A percentile compares a stretch with the other conserved stretches of the same genome.
Evolutionary conservation across 2,888 invertebrate species (phyloP).

Genomic region (Hypomecis punctinalis): DNA sequence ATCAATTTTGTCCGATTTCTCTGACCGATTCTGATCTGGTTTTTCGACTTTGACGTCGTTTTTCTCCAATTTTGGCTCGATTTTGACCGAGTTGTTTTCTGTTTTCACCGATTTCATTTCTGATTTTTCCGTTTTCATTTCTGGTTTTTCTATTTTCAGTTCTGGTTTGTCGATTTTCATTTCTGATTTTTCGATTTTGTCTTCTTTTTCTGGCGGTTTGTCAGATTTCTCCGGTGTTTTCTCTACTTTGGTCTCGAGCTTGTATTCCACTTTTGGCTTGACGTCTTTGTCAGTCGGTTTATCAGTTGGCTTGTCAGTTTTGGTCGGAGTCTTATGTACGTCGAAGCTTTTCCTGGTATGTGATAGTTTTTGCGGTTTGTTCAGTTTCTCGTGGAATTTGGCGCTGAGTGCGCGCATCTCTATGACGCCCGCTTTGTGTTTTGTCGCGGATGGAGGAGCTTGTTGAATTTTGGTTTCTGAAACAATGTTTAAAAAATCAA

Average conservation of each 20-base stretch:
- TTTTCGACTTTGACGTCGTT: constrained; percentile 11
- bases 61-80: constrained; percentile 29
- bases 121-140: constrained; percentile 39
- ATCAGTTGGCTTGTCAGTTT: constrained; percentile 49
- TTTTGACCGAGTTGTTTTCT: constrained; percentile 38
- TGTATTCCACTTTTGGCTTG: constrained; percentile 45
- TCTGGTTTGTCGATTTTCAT: constrained; percentile 20
- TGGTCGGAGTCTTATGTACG: constrained; percentile 63
- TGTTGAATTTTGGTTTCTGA: constrained; percentile 65
- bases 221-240: constrained; percentile 40
- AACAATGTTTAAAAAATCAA: constrained; percentile 35
- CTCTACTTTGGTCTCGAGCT: constrained; percentile 46
- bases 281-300: constrained; percentile 41
- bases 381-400: constrained; percentile 72
- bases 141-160: constrained; percentile 42
- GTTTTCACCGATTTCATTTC: constrained; percentile 36
- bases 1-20: constrained; percentile 42
- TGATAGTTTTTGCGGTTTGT: constrained; percentile 63
- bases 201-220: constrained; percentile 32
- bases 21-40: constrained; percentile 39
- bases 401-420: constrained; percentile 81
- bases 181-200: constrained; percentile 23
- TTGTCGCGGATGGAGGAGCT: constrained; percentile 50
- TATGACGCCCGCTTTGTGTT: constrained; percentile 78
- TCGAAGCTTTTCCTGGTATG: constrained; percentile 70